Evolutionary conservation across 2,888 invertebrate genomes (phyloP).

Genomic region (Sabellastarte sp.): DNA sequence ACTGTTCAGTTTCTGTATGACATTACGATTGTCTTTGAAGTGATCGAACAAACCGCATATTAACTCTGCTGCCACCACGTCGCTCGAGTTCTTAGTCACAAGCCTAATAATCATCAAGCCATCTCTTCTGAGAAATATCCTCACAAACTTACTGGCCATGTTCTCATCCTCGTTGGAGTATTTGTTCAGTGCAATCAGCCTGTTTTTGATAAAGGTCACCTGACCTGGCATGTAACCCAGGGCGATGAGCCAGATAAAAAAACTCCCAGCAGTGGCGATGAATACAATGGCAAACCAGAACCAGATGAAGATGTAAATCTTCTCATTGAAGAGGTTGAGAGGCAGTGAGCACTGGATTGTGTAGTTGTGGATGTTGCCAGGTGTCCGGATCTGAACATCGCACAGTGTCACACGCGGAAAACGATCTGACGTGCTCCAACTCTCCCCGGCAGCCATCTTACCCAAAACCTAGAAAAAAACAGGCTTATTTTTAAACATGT

Average conservation of each 20-base stretch:
- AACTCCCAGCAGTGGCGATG: constrained; percentile 55
- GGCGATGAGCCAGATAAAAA: constrained; percentile 60
- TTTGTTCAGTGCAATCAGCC: constrained; percentile 22
- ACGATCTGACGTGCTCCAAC: no score
- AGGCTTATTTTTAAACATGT: no score
- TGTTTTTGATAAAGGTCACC: constrained; percentile 19
- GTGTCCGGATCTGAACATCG: constrained; percentile 56
- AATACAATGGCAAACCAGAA: constrained; percentile 62
- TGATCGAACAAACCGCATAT: constrained; percentile 18
- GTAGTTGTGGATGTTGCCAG: constrained; percentile 57
- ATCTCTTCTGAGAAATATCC: constrained; percentile 14
- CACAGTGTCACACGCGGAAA: no score
- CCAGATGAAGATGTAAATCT: constrained; percentile 62
- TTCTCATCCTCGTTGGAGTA: constrained; percentile 6
- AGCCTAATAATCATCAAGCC: constrained; percentile 16
- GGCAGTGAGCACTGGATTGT: constrained; percentile 58
- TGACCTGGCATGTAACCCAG: no score
- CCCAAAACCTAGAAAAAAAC: no score
- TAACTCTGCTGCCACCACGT: constrained; percentile 17
- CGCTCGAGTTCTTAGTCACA: constrained; percentile 19
- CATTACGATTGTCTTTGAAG: constrained; percentile 11
- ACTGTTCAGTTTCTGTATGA: no score
- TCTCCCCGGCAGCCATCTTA: background rate
- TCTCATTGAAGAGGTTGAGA: no score
- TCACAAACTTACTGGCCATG: constrained; percentile 10